phyloP scores from a whole-genome alignment of 2,113 vertebrate species.

The Tupaia chinensis region DNA sequence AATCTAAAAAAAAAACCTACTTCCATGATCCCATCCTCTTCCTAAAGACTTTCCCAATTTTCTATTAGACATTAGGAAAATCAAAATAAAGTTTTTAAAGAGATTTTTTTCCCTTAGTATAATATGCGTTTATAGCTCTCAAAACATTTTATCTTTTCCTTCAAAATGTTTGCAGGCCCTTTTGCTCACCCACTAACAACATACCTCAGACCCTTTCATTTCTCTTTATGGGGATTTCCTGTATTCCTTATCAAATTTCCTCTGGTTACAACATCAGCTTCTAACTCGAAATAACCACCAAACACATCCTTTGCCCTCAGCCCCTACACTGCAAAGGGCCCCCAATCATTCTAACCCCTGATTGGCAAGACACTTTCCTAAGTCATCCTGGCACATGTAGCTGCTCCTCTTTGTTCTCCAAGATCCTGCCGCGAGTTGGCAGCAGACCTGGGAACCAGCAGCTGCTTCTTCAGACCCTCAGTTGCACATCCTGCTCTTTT shows the following conservation, averaged over 20 bases:
- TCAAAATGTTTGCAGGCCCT: constrained; percentile 23
- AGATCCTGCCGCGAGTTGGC: constrained; percentile 17
- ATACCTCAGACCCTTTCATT: not conserved
- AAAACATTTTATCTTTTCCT: constrained; percentile 42
- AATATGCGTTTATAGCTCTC: not conserved
- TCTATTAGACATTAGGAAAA: not conserved
- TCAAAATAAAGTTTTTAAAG: not conserved
- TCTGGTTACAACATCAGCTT: not conserved
- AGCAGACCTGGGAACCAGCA: not conserved
- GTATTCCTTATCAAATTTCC: not conserved
- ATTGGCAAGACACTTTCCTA: not conserved
- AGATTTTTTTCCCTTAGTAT: not conserved
- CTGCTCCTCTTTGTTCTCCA: constrained; percentile 20
- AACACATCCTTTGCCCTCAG: not conserved
- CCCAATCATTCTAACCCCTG: not conserved
- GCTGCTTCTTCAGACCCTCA: not conserved
- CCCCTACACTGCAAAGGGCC: not conserved
- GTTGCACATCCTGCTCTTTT: not conserved
- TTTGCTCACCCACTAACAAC: not conserved
- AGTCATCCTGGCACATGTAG: not conserved
- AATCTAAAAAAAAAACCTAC: too few relatives aligned
- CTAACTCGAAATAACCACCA: constrained; percentile 18
- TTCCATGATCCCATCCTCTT: not conserved
- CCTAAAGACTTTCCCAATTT: not conserved
- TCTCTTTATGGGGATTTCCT: constrained; percentile 43